Percentiles rank a stretch among this genome's conserved stretches.
phyloP scores from a whole-genome alignment of 2,888 invertebrate genomes.

The Tetramorium bicarinatum region DNA sequence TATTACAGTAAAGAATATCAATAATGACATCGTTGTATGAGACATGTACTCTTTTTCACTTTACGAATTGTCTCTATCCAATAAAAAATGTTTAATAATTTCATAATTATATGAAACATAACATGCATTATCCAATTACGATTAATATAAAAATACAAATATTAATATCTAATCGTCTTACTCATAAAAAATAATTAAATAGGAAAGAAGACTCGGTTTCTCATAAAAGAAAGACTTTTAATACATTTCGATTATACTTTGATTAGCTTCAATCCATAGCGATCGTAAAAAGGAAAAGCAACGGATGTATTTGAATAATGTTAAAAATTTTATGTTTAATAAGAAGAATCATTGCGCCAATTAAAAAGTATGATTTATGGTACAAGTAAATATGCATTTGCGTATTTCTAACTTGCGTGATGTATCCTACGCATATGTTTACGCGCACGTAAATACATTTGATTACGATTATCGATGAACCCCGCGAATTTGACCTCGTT shows the following conservation, averaged over 20 bases:
- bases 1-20: conserved; percentile 18
- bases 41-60: background rate
- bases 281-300: background rate
- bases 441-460: background rate
- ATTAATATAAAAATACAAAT: background rate
- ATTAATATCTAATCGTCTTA: background rate
- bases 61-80: background rate
- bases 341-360: background rate
- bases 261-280: background rate
- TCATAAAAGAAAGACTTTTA: background rate
- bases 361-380: background rate
- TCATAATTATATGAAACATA: background rate
- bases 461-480: background rate
- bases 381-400: background rate
- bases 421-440: background rate
- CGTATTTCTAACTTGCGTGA: background rate
- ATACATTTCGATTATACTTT: background rate
- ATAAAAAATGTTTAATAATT: background rate
- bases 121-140: background rate
- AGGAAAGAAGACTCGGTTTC: background rate
- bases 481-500: conserved; percentile 13
- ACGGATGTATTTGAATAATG: background rate
- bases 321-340: conserved; percentile 1
- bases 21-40: conserved; percentile 38
- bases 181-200: background rate